Percentiles rank a stretch among this genome's conserved stretches.
These are phyloP conservation scores for Corythornis madagascariensis DNA, from an alignment of 2,113 vertebrate genomes.

Conservation along the genomic window DNA sequence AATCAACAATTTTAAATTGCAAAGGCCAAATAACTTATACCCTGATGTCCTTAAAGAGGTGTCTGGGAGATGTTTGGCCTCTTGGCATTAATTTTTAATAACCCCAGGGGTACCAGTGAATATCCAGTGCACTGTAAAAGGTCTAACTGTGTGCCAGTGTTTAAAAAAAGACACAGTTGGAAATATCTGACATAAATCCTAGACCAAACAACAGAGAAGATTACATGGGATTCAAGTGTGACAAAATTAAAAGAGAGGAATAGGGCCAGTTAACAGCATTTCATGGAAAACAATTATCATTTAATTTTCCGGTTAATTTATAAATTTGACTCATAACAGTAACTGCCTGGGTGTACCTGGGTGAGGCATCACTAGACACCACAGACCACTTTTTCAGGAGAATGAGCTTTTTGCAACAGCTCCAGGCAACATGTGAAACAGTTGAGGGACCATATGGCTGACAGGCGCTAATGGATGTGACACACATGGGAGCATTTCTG, in stretches of 20 bases:
- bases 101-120: not conserved
- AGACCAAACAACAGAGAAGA: not conserved
- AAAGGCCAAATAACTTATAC: not conserved
- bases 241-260: not conserved
- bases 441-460: not conserved
- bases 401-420: not conserved
- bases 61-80: not conserved
- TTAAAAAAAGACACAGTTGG: slow-evolving; percentile 1
- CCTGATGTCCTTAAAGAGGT: not conserved
- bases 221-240: not conserved
- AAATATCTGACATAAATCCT: not conserved
- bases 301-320: not conserved
- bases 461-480: not conserved
- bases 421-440: accelerated
- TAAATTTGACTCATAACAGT: not conserved
- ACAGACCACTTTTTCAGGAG: not conserved
- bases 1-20: slow-evolving; percentile 26
- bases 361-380: not conserved
- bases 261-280: not conserved
- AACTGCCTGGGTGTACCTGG: not conserved
- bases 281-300: not conserved
- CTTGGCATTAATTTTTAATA: slow-evolving; percentile 21
- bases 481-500: not conserved
- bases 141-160: not conserved
- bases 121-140: slow-evolving; percentile 2